Evolutionary conservation across 2,113 vertebrate species (phyloP).

Genomic region (Alouatta palliata): DNA sequence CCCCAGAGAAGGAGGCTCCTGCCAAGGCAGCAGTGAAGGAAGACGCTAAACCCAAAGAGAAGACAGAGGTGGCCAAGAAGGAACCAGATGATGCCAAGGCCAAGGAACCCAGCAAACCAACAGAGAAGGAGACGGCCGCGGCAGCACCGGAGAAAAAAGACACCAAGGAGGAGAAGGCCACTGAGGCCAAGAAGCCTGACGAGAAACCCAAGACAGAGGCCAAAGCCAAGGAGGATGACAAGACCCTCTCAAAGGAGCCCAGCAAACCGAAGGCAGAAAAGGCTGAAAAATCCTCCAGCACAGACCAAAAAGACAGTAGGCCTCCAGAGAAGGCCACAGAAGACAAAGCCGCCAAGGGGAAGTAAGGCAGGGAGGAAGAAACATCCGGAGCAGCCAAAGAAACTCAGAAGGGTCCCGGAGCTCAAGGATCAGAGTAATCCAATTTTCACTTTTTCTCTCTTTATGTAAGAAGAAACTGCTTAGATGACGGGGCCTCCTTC

Average conservation of each 20-base stretch:
- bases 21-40: conserved; percentile 68
- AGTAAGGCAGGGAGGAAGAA: conserved; percentile 37
- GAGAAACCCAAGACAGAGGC: conserved; percentile 81
- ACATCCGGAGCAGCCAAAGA: conserved; percentile 24
- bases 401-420: conserved; percentile 46
- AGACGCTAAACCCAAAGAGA: conserved; percentile 77
- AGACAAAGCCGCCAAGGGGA: conserved; percentile 85
- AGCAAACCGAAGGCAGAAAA: conserved; percentile 81
- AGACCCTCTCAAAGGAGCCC: conserved; percentile 62
- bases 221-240: conserved; percentile 75
- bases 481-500: background rate
- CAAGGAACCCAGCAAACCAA: conserved; percentile 72
- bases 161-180: conserved; percentile 64
- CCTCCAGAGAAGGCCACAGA: conserved; percentile 72
- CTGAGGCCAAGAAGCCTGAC: conserved; percentile 79
- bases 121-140: conserved; percentile 63
- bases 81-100: conserved; percentile 73
- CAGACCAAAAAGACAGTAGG: conserved; percentile 86
- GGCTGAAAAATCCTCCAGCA: conserved; percentile 88
- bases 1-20: conserved; percentile 74
- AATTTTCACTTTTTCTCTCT: background rate
- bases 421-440: background rate
- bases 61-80: conserved; percentile 49
- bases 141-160: conserved; percentile 72
- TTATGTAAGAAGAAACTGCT: conserved; percentile 65